These are phyloP conservation scores for Acipenser oxyrinchus DNA, from an alignment of 2,797 vertebrate genomes.

Conservation along the genomic window DNA sequence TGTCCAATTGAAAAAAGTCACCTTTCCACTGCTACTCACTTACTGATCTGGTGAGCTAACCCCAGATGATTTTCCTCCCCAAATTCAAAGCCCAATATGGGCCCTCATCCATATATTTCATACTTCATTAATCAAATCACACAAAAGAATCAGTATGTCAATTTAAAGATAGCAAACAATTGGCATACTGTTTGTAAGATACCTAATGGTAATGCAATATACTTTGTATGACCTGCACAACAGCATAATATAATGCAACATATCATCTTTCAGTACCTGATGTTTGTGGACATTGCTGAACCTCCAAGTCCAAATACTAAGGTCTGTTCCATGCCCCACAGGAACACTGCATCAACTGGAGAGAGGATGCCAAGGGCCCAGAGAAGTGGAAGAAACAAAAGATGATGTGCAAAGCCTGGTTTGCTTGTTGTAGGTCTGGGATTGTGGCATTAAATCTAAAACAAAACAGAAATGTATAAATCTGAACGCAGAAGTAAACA, in stretches of 20 bases:
- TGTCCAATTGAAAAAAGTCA: too few species aligned
- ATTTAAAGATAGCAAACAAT: too few species aligned
- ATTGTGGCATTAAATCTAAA: slow-evolving; percentile 67
- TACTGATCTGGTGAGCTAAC: too few species aligned
- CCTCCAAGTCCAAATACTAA: slow-evolving; percentile 90
- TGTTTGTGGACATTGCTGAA: slow-evolving; percentile 86
- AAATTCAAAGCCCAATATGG: too few species aligned
- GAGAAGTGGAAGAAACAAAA: slow-evolving; percentile 88
- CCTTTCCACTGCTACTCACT: too few species aligned
- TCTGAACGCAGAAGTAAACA: too few species aligned
- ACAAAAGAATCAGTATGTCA: too few species aligned
- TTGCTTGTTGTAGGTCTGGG: slow-evolving; percentile 74
- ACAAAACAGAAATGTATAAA: slow-evolving; percentile 24
- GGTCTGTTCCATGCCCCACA: slow-evolving; percentile 90
- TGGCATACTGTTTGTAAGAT: too few species aligned
- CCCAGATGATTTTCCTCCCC: too few species aligned
- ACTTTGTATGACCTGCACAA: slow-evolving; percentile 32
- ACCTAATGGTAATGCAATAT: too few species aligned
- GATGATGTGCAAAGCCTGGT: slow-evolving; percentile 84
- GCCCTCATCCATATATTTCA: too few species aligned
- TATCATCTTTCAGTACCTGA: slow-evolving; percentile 58
- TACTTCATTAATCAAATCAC: too few species aligned
- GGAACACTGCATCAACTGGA: slow-evolving; percentile 82
- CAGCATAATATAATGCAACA: slow-evolving; percentile 28
- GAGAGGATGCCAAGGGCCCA: slow-evolving; percentile 89